Conservation (phyloP, 2,888 invertebrate species). For the Agrotis exclamationis region DNA sequence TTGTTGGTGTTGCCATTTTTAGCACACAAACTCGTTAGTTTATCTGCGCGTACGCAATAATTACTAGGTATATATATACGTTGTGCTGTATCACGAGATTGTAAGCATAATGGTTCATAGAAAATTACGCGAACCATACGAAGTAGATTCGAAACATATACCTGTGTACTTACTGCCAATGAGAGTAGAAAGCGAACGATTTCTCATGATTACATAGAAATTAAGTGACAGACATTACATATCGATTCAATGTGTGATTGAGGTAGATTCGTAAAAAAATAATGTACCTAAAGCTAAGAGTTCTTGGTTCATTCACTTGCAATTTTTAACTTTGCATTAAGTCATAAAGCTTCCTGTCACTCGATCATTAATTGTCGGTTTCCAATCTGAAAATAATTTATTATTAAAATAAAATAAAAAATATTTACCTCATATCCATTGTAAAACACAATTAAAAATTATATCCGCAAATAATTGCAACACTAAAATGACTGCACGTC, state of each 20-base stretch:
- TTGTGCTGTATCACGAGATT: constrained; percentile 43
- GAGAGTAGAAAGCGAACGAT: constrained; percentile 66
- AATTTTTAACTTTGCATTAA: neutral
- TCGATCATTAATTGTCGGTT: neutral
- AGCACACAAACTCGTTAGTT: constrained; percentile 13
- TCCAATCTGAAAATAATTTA: neutral
- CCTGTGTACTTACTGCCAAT: constrained; percentile 45
- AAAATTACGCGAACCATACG: constrained; percentile 51
- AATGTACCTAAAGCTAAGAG: neutral
- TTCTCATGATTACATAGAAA: constrained; percentile 66
- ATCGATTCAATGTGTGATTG: constrained; percentile 27
- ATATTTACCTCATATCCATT: constrained; percentile 85
- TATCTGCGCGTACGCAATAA: constrained; percentile 45
- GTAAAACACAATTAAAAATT: constrained; percentile 66
- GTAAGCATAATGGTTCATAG: constrained; percentile 50
- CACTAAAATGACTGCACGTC: constrained; percentile 76
- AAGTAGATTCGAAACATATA: constrained; percentile 41
- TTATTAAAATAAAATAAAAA: constrained; percentile 63
- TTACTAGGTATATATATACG: constrained; percentile 43
- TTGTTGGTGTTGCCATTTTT: constrained; percentile 35
- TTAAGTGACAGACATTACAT: constrained; percentile 55
- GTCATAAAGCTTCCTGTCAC: neutral
- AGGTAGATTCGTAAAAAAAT: constrained; percentile 5
- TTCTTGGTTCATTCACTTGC: neutral
- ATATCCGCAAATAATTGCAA: constrained; percentile 75